Evolutionary conservation across 2,888 invertebrate genomes (phyloP).

Genomic region (Loripinus fragilis): DNA sequence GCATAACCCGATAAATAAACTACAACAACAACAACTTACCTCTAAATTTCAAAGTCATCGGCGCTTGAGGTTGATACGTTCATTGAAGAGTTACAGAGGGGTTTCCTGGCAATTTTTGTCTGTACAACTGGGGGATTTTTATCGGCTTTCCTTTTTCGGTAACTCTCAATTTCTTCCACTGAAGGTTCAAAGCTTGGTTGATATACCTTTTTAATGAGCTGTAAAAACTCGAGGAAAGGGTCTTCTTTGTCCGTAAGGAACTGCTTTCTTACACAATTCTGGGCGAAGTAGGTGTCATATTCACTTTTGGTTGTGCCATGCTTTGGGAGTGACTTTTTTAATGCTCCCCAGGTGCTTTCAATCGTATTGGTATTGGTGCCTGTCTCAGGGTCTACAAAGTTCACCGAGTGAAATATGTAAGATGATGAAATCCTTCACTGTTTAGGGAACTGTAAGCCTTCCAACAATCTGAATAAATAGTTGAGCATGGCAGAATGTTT

Average conservation of each 20-base stretch:
- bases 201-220: background rate
- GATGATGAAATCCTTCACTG: conserved; percentile 20
- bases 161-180: background rate
- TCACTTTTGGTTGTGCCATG: conserved; percentile 21
- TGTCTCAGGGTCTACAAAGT: conserved; percentile 31
- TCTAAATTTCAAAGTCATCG: too few species aligned
- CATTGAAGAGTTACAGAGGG: background rate
- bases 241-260: conserved; percentile 6
- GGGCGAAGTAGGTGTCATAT: conserved; percentile 24
- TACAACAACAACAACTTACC: too few species aligned
- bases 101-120: background rate
- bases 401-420: conserved; percentile 25
- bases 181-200: background rate
- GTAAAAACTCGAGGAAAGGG: background rate
- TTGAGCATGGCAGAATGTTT: conserved; percentile 37
- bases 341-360: conserved; percentile 25
- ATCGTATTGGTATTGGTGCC: conserved; percentile 34
- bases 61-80: background rate
- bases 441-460: conserved; percentile 39
- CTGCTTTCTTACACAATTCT: conserved; percentile 29
- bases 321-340: conserved; percentile 25
- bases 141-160: background rate
- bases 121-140: background rate
- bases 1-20: too few species aligned
- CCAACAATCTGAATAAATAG: conserved; percentile 51